phyloP scores from a whole-genome alignment of 2,888 invertebrate genomes.

The Ophion obscuratus region DNA sequence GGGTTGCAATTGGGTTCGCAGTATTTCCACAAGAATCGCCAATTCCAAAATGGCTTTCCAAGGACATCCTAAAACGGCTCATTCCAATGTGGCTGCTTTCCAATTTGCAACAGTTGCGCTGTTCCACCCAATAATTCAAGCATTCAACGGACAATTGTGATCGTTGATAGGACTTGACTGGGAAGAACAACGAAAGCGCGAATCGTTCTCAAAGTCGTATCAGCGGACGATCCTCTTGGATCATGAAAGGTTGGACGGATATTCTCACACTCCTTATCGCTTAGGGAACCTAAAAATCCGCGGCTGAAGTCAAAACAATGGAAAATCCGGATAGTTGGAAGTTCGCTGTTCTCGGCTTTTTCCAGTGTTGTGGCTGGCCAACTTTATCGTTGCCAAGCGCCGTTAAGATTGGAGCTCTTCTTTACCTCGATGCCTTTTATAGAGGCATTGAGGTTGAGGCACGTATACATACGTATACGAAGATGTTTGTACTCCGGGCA shows the following conservation, averaged over 20 bases:
- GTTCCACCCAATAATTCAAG: too few relatives aligned
- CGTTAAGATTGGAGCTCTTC: conserved; percentile 79
- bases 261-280: conserved; percentile 50
- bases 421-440: conserved; percentile 59
- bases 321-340: conserved; percentile 56
- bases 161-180: not conserved
- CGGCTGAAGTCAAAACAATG: conserved; percentile 75
- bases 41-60: too few relatives aligned
- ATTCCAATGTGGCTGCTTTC: too few relatives aligned
- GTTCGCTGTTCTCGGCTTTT: conserved; percentile 57
- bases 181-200: not conserved
- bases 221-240: conserved; percentile 14
- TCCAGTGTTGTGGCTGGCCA: conserved; percentile 39
- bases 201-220: conserved; percentile 21
- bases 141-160: not conserved
- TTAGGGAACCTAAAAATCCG: conserved; percentile 67
- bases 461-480: conserved; percentile 11
- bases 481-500: conserved; percentile 28
- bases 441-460: conserved; percentile 28
- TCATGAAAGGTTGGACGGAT: conserved; percentile 46
- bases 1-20: too few relatives aligned
- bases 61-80: too few relatives aligned
- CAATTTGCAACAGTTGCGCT: too few relatives aligned
- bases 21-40: too few relatives aligned
- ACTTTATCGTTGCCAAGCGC: conserved; percentile 77